Evolutionary conservation across 37 sponge, comb jelly and placozoan genomes (phyloP).

Genomic region (Cliona cf. orientalis): DNA sequence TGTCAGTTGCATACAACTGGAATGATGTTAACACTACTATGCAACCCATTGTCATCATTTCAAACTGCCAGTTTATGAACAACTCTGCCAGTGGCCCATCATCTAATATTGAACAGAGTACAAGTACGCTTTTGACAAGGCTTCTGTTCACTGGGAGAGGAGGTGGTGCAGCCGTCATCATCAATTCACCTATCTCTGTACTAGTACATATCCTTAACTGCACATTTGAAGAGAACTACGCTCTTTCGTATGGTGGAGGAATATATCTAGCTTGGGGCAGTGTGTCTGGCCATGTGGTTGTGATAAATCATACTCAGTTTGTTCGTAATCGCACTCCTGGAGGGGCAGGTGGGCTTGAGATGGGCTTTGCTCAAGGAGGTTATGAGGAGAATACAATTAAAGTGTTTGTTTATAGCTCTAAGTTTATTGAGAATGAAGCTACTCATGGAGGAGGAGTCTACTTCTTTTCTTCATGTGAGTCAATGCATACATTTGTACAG

Average conservation of each 20-base stretch:
- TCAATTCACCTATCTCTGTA: conserved; percentile 7
- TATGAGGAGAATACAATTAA: neutral
- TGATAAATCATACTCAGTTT: conserved; percentile 2
- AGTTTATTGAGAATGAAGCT: conserved; percentile 5
- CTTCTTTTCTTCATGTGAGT: neutral
- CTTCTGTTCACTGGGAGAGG: conserved; percentile 34
- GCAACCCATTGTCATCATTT: neutral
- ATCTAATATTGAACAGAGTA: neutral
- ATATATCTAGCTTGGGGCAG: conserved; percentile 5
- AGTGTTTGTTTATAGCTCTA: neutral
- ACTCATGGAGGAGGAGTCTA: conserved; percentile 15
- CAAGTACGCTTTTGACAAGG: neutral
- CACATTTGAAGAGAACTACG: conserved; percentile 35
- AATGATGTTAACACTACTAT: neutral
- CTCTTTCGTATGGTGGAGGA: conserved; percentile 34
- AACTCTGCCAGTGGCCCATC: neutral
- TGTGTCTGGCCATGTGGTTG: neutral
- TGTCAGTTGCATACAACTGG: conserved; percentile 27
- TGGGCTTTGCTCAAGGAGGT: conserved; percentile 7
- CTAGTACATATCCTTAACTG: conserved; percentile 33
- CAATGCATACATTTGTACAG: neutral
- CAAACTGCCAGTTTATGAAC: neutral
- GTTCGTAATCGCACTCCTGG: conserved; percentile 3
- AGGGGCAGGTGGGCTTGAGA: conserved; percentile 24
- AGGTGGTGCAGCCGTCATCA: conserved; percentile 18